Base-by-base conservation (phyloP, 2,888 invertebrate species). In the Hoplodrina blanda region DNA sequence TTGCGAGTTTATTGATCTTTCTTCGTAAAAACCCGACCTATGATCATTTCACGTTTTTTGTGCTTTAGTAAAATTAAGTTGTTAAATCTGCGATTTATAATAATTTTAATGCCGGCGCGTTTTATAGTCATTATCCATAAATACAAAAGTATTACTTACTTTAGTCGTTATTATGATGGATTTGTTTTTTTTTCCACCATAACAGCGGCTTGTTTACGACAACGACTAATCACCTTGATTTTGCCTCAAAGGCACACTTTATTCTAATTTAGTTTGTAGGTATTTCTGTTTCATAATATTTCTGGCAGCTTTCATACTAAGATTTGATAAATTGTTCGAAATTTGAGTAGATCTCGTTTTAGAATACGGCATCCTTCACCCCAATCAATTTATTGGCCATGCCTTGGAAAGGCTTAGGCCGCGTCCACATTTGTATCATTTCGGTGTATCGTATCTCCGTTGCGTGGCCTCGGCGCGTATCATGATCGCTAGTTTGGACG, bases 1-100 rank as follows among this genome's bases (percentile, higher is more conserved):
- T 49, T n/a, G 15, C 6, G 54, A 66, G 30, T 61, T 76, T 80
- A 78, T 78, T 71, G 81, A 78, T 76, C 77, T 70, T 19, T 76
- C 77, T 70, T 19, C n/a, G 55, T 62, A 66, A 60, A 79, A 78
- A 61, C 76, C 70, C 55, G 49, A n/a, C 53, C 13, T 50, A 52
- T 76, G 54, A 41, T 52, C 41, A n/a, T n/a, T 41, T 11, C 13
- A 46, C 3, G 25, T 37, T 30, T 4, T 72, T 54, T 37, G 33
- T 53, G 37, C 41, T 3, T 30, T 49, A 41, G 41, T 41, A 41
- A 13, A 63, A 63, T 56, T 52, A 11, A 25, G n/a, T 49, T 46
- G 17, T 20, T 52, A 17, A n/a, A 41, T n/a, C 19, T 17, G 11
- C 20, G 15, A 52, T 41, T 19, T 17, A 17, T 20, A 41, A 41